Percentiles rank a stretch among this genome's conserved stretches.
These are phyloP conservation scores for Dendrocincla tyrannina DNA, from an alignment of 2,797 vertebrate species.

Conservation along the genomic window DNA sequence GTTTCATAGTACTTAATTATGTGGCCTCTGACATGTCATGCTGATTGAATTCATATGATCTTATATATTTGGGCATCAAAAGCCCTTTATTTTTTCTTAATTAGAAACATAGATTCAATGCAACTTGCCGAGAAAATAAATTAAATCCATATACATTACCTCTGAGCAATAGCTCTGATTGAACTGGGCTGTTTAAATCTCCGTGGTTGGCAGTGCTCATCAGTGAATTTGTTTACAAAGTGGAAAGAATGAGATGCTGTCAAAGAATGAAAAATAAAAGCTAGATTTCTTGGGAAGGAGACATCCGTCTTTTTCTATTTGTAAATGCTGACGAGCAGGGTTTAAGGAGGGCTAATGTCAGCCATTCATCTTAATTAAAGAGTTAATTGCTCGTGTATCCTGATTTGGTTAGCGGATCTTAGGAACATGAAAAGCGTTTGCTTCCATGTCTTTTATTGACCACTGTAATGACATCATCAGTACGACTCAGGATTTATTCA, in stretches of 20 bases:
- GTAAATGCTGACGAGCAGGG: conserved; percentile 80
- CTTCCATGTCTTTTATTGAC: conserved; percentile 78
- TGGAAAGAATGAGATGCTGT: conserved; percentile 69
- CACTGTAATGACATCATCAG: conserved; percentile 77
- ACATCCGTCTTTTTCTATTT: conserved; percentile 80
- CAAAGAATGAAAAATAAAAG: conserved; percentile 77
- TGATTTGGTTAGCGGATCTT: conserved; percentile 75
- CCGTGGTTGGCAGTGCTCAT: conserved; percentile 21
- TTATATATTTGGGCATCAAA: background rate
- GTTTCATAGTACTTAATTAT: background rate
- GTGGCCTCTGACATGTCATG: background rate
- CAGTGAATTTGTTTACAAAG: conserved; percentile 69
- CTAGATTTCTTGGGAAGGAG: conserved; percentile 73
- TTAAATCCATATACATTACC: conserved; percentile 15
- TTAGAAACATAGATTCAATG: conserved; percentile 44
- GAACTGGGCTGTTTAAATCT: conserved; percentile 53
- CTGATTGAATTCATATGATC: conserved; percentile 11
- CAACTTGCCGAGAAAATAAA: conserved; percentile 36
- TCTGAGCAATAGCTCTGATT: conserved; percentile 51
- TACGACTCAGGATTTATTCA: conserved; percentile 71
- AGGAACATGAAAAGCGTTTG: conserved; percentile 61
- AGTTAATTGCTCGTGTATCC: conserved; percentile 83
- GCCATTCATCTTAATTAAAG: conserved; percentile 85
- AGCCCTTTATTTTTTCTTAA: conserved; percentile 19
- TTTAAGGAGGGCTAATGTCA: conserved; percentile 83